Percentiles rank a stretch among this genome's conserved stretches.
Conservation (phyloP, 2,888 invertebrate genomes). For the Atrina japonica region DNA sequence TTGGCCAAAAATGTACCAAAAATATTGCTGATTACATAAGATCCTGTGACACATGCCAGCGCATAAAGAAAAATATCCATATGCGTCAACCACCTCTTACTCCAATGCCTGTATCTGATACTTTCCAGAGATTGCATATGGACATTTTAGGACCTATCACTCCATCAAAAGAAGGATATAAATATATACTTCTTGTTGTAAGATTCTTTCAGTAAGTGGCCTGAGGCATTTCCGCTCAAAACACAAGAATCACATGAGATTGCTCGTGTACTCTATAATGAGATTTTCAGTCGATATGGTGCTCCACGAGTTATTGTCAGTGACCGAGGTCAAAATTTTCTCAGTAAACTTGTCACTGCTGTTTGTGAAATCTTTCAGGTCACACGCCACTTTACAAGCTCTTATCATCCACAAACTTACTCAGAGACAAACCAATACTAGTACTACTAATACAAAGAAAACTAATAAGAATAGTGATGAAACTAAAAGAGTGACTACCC, state of each 20-base stretch:
- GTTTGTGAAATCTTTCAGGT: too few relatives aligned
- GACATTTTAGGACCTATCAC: constrained; percentile 5
- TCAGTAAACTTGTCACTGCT: too few relatives aligned
- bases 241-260: constrained; percentile 35
- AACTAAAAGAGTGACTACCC: too few relatives aligned
- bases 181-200: constrained; percentile 46
- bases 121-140: background rate
- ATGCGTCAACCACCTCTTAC: background rate
- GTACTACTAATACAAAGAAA: background rate
- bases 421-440: too few relatives aligned
- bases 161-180: constrained; percentile 23
- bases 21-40: too few relatives aligned
- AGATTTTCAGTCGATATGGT: too few relatives aligned
- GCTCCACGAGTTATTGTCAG: too few relatives aligned
- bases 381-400: background rate
- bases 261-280: constrained; percentile 37
- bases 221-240: constrained; percentile 45
- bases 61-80: constrained; percentile 9
- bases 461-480: too few relatives aligned
- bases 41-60: constrained; percentile 47
- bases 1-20: too few relatives aligned
- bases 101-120: background rate
- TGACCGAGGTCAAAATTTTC: background rate
- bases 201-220: constrained; percentile 43
- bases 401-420: too few relatives aligned